Evolutionary conservation across 1,140 invertebrate species (phyloP).

Genomic region (Stegodyphus dumicola): DNA sequence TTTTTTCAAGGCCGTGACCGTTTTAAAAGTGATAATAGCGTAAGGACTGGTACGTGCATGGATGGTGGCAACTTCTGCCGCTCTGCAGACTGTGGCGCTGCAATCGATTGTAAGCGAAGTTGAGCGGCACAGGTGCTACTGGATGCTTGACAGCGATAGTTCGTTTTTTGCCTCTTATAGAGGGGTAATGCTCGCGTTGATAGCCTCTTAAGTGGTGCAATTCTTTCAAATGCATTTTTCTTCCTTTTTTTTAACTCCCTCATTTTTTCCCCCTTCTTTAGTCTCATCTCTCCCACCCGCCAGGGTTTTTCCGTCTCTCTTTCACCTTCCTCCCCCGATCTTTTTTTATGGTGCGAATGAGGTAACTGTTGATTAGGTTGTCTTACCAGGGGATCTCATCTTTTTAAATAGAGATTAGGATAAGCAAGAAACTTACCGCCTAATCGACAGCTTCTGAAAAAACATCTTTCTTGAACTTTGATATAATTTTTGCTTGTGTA

Average conservation of each 20-base stretch:
- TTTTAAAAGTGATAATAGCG: constrained; percentile 62
- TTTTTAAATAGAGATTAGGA: constrained; percentile 50
- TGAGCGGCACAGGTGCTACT: constrained; percentile 60
- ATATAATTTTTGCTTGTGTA: too few species aligned
- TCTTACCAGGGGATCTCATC: constrained; percentile 43
- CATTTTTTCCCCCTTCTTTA: constrained; percentile 22
- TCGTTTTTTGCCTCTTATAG: constrained; percentile 51
- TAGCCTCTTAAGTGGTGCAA: constrained; percentile 58
- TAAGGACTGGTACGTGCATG: constrained; percentile 53
- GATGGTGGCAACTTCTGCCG: constrained; percentile 59
- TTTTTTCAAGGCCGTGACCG: constrained; percentile 51
- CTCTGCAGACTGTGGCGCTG: constrained; percentile 43
- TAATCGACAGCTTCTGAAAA: constrained; percentile 18
- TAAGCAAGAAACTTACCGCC: constrained; percentile 3
- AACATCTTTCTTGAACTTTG: not conserved
- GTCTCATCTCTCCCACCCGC: constrained; percentile 37
- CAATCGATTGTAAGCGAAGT: constrained; percentile 49
- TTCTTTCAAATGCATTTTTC: constrained; percentile 59
- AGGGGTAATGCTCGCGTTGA: constrained; percentile 59
- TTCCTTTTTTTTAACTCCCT: constrained; percentile 35
- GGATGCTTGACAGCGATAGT: constrained; percentile 61
- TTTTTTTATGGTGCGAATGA: constrained; percentile 44
- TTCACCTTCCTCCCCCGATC: not conserved
- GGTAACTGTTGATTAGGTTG: constrained; percentile 59
- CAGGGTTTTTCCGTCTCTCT: constrained; percentile 30